Conservation (phyloP, 2,797 vertebrate species). For the Bradypodion pumilum region DNA sequence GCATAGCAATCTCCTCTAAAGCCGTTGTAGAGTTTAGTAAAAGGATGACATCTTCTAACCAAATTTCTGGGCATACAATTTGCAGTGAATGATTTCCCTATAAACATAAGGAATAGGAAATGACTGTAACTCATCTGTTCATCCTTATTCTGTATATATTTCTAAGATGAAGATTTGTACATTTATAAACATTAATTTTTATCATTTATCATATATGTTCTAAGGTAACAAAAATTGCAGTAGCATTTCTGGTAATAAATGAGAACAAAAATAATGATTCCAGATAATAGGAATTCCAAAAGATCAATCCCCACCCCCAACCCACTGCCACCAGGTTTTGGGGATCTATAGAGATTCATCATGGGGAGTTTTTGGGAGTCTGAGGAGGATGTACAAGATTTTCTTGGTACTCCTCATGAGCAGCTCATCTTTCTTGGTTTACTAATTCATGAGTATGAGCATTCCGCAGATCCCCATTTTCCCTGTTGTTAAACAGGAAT, state of each 20-base stretch:
- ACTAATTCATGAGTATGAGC: not conserved
- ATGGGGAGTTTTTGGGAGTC: no score
- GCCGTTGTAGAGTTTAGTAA: slow-evolving; percentile 23
- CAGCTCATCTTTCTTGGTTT: not conserved
- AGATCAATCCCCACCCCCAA: no score
- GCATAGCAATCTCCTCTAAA: slow-evolving; percentile 12
- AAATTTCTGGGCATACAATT: not conserved
- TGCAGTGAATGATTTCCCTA: slow-evolving; percentile 14
- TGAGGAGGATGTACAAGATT: no score
- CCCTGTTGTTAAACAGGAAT: not conserved
- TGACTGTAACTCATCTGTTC: not conserved
- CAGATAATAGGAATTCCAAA: not conserved
- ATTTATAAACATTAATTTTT: not conserved
- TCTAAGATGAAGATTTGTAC: not conserved
- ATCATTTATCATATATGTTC: not conserved
- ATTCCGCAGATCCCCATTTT: not conserved
- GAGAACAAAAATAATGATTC: not conserved
- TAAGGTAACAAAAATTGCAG: not conserved
- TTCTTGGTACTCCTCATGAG: not conserved
- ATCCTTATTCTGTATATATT: not conserved
- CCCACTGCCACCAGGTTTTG: no score
- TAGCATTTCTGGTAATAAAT: not conserved
- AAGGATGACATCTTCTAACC: not conserved
- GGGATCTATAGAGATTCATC: no score
- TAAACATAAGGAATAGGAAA: not conserved